Evolutionary conservation across 2,888 invertebrate genomes (phyloP).

Genomic region (Stenichneumon culpator): DNA sequence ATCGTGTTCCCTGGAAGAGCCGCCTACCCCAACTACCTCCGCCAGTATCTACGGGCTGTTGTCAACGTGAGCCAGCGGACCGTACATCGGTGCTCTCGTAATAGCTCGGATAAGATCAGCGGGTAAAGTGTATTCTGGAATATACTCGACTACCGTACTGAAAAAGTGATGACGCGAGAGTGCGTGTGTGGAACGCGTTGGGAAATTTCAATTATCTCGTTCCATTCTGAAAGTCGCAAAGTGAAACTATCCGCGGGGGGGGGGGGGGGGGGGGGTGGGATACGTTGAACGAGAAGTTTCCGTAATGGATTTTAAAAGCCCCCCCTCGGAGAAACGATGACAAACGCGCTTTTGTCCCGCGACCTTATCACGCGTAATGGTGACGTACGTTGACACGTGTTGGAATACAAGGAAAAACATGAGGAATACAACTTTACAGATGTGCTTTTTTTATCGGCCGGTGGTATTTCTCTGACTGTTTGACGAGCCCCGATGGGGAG

Average conservation of each 20-base stretch:
- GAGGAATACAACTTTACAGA: constrained; percentile 27
- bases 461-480: constrained; percentile 45
- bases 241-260: background rate
- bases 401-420: constrained; percentile 61
- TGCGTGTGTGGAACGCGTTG: too few relatives aligned
- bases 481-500: constrained; percentile 35
- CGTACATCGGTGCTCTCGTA: constrained; percentile 26
- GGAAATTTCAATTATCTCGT: constrained; percentile 12
- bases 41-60: constrained; percentile 2
- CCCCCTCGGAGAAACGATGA: constrained; percentile 14
- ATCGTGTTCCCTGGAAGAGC: constrained; percentile 1
- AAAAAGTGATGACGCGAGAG: too few relatives aligned
- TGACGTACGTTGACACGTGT: constrained; percentile 64
- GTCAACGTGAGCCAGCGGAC: constrained; percentile 27
- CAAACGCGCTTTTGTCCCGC: constrained; percentile 23
- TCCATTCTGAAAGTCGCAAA: constrained; percentile 17
- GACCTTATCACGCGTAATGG: constrained; percentile 58
- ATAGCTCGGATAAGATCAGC: constrained; percentile 10
- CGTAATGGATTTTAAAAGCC: constrained; percentile 8
- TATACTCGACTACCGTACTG: background rate
- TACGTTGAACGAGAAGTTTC: constrained; percentile 20
- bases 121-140: background rate
- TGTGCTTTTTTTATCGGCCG: constrained; percentile 15
- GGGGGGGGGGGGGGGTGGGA: too few relatives aligned
- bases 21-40: background rate